Evolutionary conservation across 2,797 vertebrate genomes (phyloP).

Genomic region (Sebastes cheni): DNA sequence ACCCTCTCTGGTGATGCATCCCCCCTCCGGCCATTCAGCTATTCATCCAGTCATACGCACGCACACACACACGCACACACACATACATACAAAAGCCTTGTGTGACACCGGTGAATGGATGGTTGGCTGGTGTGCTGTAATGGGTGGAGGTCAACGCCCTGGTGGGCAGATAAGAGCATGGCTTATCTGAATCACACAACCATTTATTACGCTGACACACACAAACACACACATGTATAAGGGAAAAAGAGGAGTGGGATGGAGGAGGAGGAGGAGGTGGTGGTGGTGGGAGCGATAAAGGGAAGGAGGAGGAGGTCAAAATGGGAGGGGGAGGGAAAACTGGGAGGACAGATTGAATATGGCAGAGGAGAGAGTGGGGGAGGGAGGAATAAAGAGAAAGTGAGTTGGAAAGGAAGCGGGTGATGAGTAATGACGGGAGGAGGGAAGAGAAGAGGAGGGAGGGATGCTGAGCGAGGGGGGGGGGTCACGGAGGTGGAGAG

Average conservation of each 20-base stretch:
- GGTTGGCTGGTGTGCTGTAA: slow-evolving; percentile 67
- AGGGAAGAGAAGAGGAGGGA: slow-evolving; percentile 23
- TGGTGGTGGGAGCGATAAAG: too few species aligned
- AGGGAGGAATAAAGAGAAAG: slow-evolving; percentile 37
- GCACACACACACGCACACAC: background rate
- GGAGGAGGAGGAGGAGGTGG: background rate
- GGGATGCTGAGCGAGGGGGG: slow-evolving; percentile 60
- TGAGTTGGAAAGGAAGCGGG: slow-evolving; percentile 53
- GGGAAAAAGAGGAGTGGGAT: slow-evolving; percentile 7
- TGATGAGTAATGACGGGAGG: slow-evolving; percentile 65
- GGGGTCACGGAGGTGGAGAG: slow-evolving; percentile 60
- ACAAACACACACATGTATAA: slow-evolving; percentile 36
- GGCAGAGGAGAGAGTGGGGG: slow-evolving; percentile 36
- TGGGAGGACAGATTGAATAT: slow-evolving; percentile 40
- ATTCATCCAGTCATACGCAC: slow-evolving; percentile 38
- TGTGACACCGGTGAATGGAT: slow-evolving; percentile 62
- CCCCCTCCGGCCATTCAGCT: slow-evolving; percentile 46
- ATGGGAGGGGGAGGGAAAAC: background rate
- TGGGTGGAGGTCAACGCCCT: slow-evolving; percentile 77
- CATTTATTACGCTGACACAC: slow-evolving; percentile 69
- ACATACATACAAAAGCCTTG: slow-evolving; percentile 16
- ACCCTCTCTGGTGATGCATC: slow-evolving; percentile 46
- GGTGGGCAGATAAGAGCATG: slow-evolving; percentile 75
- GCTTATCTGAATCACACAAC: slow-evolving; percentile 79
- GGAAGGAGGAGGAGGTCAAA: slow-evolving; percentile 19